Evolutionary conservation across 92 coral and sea anemone species (phyloP).

Genomic region (Zoanthus sociatus): DNA sequence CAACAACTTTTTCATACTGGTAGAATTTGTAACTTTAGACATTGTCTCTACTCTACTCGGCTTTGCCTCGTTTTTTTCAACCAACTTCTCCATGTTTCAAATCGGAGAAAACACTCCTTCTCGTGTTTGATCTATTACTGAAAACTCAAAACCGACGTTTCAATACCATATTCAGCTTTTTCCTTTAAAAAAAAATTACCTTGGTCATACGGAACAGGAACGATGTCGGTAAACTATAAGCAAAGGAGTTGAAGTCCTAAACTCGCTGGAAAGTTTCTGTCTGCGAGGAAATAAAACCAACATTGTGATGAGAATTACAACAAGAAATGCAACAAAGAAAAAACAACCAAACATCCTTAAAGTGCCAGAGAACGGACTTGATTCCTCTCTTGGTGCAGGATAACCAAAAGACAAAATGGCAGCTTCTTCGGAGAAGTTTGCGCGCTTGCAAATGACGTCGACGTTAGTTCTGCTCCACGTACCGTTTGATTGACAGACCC

Average conservation of each 20-base stretch:
- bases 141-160: too few relatives aligned
- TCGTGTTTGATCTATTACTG: too few relatives aligned
- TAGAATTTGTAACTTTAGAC: too few relatives aligned
- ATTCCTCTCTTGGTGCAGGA: background rate
- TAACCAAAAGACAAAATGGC: background rate
- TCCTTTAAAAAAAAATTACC: too few relatives aligned
- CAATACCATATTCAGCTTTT: too few relatives aligned
- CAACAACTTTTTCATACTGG: too few relatives aligned
- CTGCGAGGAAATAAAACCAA: slow-evolving; percentile 18
- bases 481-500: slow-evolving; percentile 35
- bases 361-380: background rate
- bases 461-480: slow-evolving; percentile 18
- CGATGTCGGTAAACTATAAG: slow-evolving; percentile 3
- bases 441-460: background rate
- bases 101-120: too few relatives aligned
- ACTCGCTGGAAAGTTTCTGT: background rate
- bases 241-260: background rate
- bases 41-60: too few relatives aligned
- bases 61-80: too few relatives aligned
- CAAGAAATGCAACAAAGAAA: slow-evolving; percentile 20
- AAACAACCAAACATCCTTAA: background rate
- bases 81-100: too few relatives aligned
- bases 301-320: background rate
- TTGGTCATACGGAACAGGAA: slow-evolving; percentile 7
- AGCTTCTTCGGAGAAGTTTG: background rate